Percentiles rank a stretch among this genome's conserved stretches.
phyloP scores from a whole-genome alignment of 2,888 invertebrate species.

The Callimorpha dominula region DNA sequence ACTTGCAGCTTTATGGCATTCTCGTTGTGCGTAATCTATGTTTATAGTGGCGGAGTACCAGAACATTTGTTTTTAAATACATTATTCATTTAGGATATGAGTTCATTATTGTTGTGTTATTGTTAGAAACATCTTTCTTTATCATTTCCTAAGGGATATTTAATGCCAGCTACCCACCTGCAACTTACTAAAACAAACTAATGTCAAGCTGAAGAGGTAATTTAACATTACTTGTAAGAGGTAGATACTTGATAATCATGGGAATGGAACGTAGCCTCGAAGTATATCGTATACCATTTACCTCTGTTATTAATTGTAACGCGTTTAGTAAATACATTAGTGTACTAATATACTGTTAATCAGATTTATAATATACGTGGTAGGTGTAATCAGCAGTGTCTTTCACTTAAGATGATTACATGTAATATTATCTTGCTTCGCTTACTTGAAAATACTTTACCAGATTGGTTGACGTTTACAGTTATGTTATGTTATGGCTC shows the following conservation, averaged over 20 bases:
- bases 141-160: neutral
- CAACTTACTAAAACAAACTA: neutral
- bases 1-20: neutral
- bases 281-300: slow-evolving; percentile 30
- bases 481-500: too few species aligned
- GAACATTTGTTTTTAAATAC: too few species aligned
- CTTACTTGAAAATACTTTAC: slow-evolving; percentile 29
- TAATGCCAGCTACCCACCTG: neutral
- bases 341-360: slow-evolving; percentile 28
- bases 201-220: neutral
- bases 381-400: too few species aligned
- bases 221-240: neutral
- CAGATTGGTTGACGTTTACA: neutral
- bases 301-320: slow-evolving; percentile 34
- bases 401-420: neutral
- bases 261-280: slow-evolving; percentile 30
- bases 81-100: too few species aligned
- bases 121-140: neutral
- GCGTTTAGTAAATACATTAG: slow-evolving; percentile 40
- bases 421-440: slow-evolving; percentile 18
- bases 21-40: neutral
- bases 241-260: slow-evolving; percentile 29
- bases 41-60: too few species aligned
- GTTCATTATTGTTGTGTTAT: too few species aligned
- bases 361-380: too few species aligned